These are phyloP conservation scores for Budorcas taxicolor DNA, from an alignment of 2,113 vertebrate genomes.

Conservation along the genomic window DNA sequence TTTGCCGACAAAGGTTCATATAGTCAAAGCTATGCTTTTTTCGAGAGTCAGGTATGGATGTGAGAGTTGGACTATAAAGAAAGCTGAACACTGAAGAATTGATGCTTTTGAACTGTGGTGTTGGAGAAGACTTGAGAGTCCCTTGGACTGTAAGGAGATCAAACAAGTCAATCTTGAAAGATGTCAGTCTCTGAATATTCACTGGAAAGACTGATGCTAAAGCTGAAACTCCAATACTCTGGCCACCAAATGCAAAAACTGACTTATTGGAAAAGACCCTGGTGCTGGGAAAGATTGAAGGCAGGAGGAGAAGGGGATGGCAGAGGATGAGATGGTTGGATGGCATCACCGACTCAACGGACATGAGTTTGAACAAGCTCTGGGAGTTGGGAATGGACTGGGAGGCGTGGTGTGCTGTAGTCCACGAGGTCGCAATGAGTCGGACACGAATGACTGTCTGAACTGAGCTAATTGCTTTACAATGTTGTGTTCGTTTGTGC, in stretches of 20 bases:
- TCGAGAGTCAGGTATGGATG: fast-evolving
- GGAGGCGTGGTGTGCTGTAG: background rate
- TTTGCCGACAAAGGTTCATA: fast-evolving
- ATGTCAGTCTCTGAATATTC: background rate
- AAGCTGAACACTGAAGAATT: background rate
- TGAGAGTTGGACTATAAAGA: background rate
- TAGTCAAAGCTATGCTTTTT: background rate
- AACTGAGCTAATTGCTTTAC: background rate
- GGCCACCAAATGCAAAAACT: background rate
- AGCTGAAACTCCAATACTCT: background rate
- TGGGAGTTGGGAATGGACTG: background rate
- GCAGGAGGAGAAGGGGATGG: background rate
- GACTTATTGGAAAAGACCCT: background rate
- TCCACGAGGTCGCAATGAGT: background rate
- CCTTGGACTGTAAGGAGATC: background rate
- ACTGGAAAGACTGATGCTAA: background rate
- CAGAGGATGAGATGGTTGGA: background rate
- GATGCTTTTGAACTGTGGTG: background rate
- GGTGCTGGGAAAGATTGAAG: background rate
- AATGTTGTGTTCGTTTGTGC: background rate
- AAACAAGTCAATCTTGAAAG: background rate
- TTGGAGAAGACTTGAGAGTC: background rate
- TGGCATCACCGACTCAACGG: fast-evolving
- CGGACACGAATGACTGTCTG: fast-evolving
- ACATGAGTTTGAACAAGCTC: background rate